Conservation (phyloP, 2,888 invertebrate genomes). For the Melieria picta region DNA sequence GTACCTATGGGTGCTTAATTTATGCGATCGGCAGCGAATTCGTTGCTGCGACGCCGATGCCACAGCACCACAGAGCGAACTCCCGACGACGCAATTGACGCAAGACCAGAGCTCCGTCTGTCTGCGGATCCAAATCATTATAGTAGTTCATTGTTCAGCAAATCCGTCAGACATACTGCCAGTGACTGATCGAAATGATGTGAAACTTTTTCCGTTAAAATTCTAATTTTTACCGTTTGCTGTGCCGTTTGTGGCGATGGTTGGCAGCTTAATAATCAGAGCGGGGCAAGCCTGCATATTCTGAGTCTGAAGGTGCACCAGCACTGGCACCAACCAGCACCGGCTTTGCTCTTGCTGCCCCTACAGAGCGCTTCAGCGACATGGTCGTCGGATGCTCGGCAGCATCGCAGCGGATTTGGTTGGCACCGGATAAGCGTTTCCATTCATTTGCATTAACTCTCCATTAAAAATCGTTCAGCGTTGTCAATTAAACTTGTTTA, state of each 20-base stretch:
- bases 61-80: background rate
- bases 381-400: background rate
- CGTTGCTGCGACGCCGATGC: background rate
- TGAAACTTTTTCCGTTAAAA: conserved; percentile 30
- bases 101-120: background rate
- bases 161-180: too few species aligned
- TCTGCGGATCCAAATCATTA: too few species aligned
- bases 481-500: conserved; percentile 5
- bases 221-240: conserved; percentile 21
- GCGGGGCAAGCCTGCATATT: too few species aligned
- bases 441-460: conserved; percentile 26
- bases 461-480: conserved; percentile 24
- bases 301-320: too few species aligned
- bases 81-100: background rate
- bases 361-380: too few species aligned
- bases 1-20: too few species aligned
- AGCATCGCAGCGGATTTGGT: conserved; percentile 5
- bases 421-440: conserved; percentile 29
- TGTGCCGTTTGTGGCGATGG: too few species aligned
- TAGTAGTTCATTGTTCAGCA: too few species aligned
- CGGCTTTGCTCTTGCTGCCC: too few species aligned
- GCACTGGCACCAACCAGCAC: too few species aligned
- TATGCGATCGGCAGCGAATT: background rate
- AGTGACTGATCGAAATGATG: background rate
- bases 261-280: too few species aligned